Evolutionary conservation across 2,797 vertebrate species (phyloP).

Genomic region (Neosalanx taihuensis): DNA sequence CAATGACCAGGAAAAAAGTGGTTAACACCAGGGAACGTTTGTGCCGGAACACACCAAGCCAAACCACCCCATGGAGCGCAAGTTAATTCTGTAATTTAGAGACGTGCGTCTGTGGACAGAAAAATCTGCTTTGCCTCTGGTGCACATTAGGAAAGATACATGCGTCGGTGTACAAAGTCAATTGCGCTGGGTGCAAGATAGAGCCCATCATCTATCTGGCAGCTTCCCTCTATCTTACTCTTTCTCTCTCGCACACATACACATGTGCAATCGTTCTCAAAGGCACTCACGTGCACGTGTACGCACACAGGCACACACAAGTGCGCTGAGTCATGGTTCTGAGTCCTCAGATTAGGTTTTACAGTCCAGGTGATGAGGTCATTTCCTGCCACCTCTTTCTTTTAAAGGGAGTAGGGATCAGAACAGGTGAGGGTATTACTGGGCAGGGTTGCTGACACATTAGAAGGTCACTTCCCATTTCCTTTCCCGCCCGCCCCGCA

Average conservation of each 20-base stretch:
- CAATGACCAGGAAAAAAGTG: no score
- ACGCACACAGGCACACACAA: conserved; percentile 4
- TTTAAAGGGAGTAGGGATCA: neutral
- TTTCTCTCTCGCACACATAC: neutral
- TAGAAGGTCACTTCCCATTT: neutral
- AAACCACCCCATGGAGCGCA: no score
- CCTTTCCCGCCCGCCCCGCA: conserved; percentile 9
- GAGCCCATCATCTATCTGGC: no score
- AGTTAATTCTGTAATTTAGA: no score
- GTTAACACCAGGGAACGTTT: no score
- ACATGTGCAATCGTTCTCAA: neutral
- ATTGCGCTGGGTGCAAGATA: no score
- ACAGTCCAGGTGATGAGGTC: neutral
- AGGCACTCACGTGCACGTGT: neutral
- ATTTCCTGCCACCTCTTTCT: conserved; percentile 8
- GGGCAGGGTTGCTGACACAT: conserved; percentile 9
- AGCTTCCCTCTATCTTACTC: no score
- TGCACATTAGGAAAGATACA: no score
- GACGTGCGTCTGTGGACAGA: no score
- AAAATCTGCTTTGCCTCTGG: no score
- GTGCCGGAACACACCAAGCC: no score
- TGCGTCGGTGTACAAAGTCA: no score
- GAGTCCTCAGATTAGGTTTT: conserved; percentile 33
- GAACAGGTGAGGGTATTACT: conserved; percentile 11
- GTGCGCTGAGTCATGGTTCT: conserved; percentile 34